These are phyloP conservation scores for Salminus brasiliensis DNA, from an alignment of 2,113 vertebrate species.

Conservation along the genomic window DNA sequence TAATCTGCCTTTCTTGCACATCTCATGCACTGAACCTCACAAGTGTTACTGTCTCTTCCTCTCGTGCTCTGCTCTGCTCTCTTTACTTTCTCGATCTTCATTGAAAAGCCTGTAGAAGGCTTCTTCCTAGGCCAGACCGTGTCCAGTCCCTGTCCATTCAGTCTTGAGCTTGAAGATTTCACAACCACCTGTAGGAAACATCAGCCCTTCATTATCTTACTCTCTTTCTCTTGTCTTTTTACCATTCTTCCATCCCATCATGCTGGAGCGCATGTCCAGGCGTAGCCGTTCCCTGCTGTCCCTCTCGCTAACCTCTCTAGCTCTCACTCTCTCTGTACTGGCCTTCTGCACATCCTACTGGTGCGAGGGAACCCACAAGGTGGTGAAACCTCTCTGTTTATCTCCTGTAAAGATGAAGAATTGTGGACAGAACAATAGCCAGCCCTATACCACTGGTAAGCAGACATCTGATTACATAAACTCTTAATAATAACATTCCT, in stretches of 20 bases:
- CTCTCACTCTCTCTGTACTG: slow-evolving; percentile 78
- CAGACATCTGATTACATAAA: background rate
- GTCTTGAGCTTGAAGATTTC: too few species aligned
- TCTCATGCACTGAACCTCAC: background rate
- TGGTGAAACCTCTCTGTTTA: slow-evolving; percentile 84
- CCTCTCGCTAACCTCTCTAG: slow-evolving; percentile 77
- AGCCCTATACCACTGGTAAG: slow-evolving; percentile 74
- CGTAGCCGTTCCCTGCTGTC: slow-evolving; percentile 80
- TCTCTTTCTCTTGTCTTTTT: slow-evolving; percentile 28
- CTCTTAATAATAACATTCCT: background rate
- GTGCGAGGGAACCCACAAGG: slow-evolving; percentile 85
- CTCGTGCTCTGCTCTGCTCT: background rate
- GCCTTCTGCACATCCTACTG: slow-evolving; percentile 86
- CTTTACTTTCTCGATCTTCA: background rate
- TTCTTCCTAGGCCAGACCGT: background rate
- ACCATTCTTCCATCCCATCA: slow-evolving; percentile 61
- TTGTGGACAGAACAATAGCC: slow-evolving; percentile 78
- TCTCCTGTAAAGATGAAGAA: slow-evolving; percentile 82
- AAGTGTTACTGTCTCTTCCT: background rate
- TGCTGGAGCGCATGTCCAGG: slow-evolving; percentile 72
- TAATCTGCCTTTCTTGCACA: background rate
- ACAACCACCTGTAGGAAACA: background rate
- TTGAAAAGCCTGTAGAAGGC: background rate
- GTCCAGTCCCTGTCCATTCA: background rate
- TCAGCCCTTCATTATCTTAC: background rate